A percentile compares a stretch with the other conserved stretches of the same genome.
Conservation (phyloP, 2,113 vertebrate genomes). For the Tympanuchus pallidicinctus region DNA sequence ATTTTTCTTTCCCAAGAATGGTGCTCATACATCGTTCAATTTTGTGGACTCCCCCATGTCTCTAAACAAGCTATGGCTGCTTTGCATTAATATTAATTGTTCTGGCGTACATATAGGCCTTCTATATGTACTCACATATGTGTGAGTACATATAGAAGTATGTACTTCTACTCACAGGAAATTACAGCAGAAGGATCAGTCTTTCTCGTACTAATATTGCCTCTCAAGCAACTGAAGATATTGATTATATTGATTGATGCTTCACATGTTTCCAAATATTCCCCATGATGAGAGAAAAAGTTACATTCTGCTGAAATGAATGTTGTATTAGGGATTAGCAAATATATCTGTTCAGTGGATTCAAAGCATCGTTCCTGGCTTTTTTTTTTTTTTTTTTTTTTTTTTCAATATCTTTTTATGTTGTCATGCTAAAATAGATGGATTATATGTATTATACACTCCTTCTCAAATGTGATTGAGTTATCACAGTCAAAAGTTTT, state of each 20-base stretch:
- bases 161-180: neutral
- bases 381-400: neutral
- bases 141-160: no score
- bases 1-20: fast-evolving
- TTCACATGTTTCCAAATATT: slow-evolving; percentile 16
- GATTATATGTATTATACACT: neutral
- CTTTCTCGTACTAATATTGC: neutral
- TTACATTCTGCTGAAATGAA: neutral
- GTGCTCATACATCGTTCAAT: neutral
- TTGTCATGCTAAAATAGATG: neutral
- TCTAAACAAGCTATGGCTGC: neutral
- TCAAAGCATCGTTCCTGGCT: neutral
- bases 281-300: neutral
- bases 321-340: neutral
- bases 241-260: slow-evolving; percentile 16
- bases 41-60: neutral
- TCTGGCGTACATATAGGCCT: neutral
- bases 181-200: neutral
- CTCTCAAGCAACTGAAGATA: neutral
- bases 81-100: slow-evolving; percentile 50
- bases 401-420: neutral
- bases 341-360: neutral
- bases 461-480: neutral
- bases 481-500: neutral
- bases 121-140: no score